Base-by-base conservation (phyloP, 2,888 invertebrate genomes). In the Diarsia mendica region DNA sequence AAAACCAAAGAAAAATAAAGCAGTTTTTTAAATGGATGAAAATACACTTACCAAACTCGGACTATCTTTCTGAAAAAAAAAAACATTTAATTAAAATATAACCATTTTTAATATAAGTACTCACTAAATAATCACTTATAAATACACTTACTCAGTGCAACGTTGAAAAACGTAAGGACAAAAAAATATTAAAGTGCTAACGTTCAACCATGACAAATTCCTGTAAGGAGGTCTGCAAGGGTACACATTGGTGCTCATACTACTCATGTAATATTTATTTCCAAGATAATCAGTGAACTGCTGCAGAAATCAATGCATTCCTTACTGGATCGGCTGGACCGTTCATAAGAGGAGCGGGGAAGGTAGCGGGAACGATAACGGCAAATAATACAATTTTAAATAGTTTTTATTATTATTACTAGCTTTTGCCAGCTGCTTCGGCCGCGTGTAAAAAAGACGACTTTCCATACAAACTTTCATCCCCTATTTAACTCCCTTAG, bases 221-320 rank as follows among this genome's bases (percentile, higher is more conserved):
- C 33, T 82, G 77, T 72, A 78, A 75, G 61, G 55, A n/a, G 68
- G 69, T 72, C 69, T 49, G 58, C 46, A 20, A 79, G 77, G 67
- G 44, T 64, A 71, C 69, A 64, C 79, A 69, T 67, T 69, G 75
- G 76, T 66, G 74, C 90, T 91, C 91, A 93, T 94, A 91, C 77
- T 66, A 73, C 90, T 91, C 91, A 93, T 94, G 91, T 77, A 91
- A 92, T 93, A 94, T 94, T 92, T 93, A 93, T 93, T 90, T 85
- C 75, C 67, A 73, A 79, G 89, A 91, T 91, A 89, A 91, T 90
- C 90, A 84, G 77, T 73, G 85, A 80, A 79, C 85, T 85, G 88
- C 87, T 83, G 53, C 86, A 85, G 79, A 88, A 91, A 91, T 88
- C 92, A 89, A 91, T 93, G 92, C 90, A 90, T 91, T 92, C 89